Evolutionary conservation across 2,113 vertebrate species (phyloP).

Genomic region (Mirounga angustirostris): DNA sequence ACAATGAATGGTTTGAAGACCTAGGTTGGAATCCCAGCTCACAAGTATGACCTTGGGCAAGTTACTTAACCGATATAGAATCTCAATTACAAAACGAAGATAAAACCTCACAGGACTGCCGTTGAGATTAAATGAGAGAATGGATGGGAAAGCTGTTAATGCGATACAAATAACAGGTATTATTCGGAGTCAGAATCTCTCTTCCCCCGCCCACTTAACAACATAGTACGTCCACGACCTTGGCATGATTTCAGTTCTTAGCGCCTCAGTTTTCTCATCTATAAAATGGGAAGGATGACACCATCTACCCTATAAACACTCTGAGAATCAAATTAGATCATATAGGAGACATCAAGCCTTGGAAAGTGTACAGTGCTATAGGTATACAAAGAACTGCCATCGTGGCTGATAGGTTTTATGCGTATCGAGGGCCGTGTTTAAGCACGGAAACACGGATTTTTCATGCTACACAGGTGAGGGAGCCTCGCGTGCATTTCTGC

Average conservation of each 20-base stretch:
- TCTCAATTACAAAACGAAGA: conserved; percentile 64
- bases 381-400: neutral
- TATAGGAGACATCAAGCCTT: neutral
- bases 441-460: conserved; percentile 44
- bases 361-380: neutral
- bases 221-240: conserved; percentile 69
- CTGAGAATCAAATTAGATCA: conserved; percentile 29
- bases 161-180: conserved; percentile 23
- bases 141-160: conserved; percentile 62
- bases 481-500: conserved; percentile 26
- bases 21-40: conserved; percentile 42
- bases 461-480: conserved; percentile 62
- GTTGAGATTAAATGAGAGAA: conserved; percentile 73
- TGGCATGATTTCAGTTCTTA: conserved; percentile 64
- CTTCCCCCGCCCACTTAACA: neutral
- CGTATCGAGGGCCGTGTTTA: conserved; percentile 47
- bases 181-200: neutral
- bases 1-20: conserved; percentile 55
- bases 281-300: conserved; percentile 71
- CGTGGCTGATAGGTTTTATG: neutral
- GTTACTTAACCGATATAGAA: conserved; percentile 63
- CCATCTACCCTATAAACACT: neutral
- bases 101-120: conserved; percentile 60
- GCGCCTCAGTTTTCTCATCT: conserved; percentile 74
- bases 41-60: conserved; percentile 78